Conservation (phyloP, 2,113 vertebrate genomes). For the Microcebus murinus region DNA sequence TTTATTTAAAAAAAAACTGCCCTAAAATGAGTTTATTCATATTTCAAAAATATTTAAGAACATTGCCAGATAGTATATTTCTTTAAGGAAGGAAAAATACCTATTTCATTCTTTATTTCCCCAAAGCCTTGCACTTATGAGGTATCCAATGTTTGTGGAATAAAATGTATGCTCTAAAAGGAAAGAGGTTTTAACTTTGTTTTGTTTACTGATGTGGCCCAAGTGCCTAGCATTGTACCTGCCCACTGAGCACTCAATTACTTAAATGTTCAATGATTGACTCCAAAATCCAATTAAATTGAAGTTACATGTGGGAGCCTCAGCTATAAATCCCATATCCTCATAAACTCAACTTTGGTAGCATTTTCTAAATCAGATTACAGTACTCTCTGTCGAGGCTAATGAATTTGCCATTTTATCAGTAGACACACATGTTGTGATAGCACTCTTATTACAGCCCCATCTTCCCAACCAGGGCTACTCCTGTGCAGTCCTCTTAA, state of each 20-base stretch:
- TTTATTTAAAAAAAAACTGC: neutral
- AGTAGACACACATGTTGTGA: neutral
- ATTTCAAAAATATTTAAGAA: neutral
- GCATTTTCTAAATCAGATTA: constrained; percentile 40
- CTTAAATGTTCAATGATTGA: neutral
- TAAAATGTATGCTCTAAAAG: neutral
- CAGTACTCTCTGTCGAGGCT: neutral
- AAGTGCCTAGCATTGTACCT: neutral
- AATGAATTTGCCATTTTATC: constrained; percentile 45
- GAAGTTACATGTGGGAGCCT: neutral
- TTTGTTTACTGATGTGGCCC: neutral
- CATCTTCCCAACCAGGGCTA: neutral
- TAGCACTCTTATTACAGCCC: neutral
- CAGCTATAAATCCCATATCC: neutral
- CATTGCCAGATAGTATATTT: neutral
- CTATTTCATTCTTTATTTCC: neutral
- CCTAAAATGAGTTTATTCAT: neutral
- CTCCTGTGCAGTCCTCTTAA: neutral
- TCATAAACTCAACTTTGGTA: neutral
- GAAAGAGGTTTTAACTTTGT: neutral
- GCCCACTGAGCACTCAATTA: neutral
- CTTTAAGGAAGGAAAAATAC: neutral
- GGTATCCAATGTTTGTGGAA: neutral
- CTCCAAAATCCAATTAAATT: neutral
- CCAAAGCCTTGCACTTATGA: neutral